Base-by-base conservation (phyloP, 2,888 invertebrate genomes). In the Drosophila bunnanda region DNA sequence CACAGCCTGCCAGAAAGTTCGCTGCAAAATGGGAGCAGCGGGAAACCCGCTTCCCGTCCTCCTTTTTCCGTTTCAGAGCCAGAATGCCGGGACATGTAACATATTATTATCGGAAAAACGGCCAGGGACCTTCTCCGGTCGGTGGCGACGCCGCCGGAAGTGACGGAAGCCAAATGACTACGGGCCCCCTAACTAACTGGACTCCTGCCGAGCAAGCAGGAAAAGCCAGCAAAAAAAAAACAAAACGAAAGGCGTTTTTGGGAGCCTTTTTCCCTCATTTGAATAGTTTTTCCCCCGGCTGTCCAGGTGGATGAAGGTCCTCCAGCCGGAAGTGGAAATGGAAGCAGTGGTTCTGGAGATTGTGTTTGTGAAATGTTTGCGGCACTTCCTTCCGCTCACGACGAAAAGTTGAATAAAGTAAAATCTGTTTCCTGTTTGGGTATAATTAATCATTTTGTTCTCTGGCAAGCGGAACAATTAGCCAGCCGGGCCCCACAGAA, bases 351-450 rank as follows among this genome's bases (percentile, higher is more conserved):
- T 67, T 32, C 54, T 44, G 60, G 56, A 57, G 80, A 65, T 57
- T 56, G 56, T 65, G 78, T 68, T 83, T 82, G 82, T 89, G 85
- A 87, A 86, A 89, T 86, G 89, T 89, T 89, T 84, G 85, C 76
- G 88, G 88, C 77, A 84, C 64, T 86, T 86, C 85, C 85, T 89
- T 87, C 89, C 89, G 85, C 79, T 64, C 78, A 77, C 70, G 75
- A 78, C 69, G 68, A 73, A 75, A 82, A 89, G 85, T 82, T 82
- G 85, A 84, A 82, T 86, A 78, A 87, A 84, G 88, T 86, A 82
- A 86, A 86, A 89, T 86, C 85, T 89, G 89, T 87, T 86, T 86
- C 85, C 85, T 86, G 85, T 89, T 86, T 84, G 66, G 78, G 76
- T 87, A 87, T 86, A 86, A 86, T 86, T 86, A 86, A 86, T 86